These are phyloP conservation scores for Epicampocera succincta DNA, from an alignment of 2,888 invertebrate species.

Conservation along the genomic window DNA sequence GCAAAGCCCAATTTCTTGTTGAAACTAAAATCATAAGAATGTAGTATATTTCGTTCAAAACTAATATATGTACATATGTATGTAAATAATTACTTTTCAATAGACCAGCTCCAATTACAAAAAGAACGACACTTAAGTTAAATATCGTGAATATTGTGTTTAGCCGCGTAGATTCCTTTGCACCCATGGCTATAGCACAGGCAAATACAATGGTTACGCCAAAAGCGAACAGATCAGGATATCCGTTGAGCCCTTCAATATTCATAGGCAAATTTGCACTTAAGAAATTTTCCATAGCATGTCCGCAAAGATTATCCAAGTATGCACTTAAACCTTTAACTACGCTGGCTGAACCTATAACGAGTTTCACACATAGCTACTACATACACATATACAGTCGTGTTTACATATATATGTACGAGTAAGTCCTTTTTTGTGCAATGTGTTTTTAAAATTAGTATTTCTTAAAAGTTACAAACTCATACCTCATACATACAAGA, in stretches of 20 bases:
- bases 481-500: too few relatives aligned
- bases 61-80: too few relatives aligned
- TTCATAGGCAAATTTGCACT: slow-evolving; percentile 86
- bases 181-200: slow-evolving; percentile 89
- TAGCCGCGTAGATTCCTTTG: slow-evolving; percentile 92
- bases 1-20: slow-evolving; percentile 90
- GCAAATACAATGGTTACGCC: slow-evolving; percentile 87
- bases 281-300: slow-evolving; percentile 86
- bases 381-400: not conserved
- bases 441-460: too few relatives aligned
- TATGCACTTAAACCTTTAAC: slow-evolving; percentile 92
- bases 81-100: slow-evolving; percentile 86
- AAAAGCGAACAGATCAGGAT: slow-evolving; percentile 90
- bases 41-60: not conserved
- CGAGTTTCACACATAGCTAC: not conserved
- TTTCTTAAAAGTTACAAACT: too few relatives aligned
- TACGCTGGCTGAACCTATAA: slow-evolving; percentile 89
- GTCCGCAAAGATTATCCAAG: slow-evolving; percentile 86
- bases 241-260: slow-evolving; percentile 85
- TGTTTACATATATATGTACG: too few relatives aligned
- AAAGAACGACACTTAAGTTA: slow-evolving; percentile 90
- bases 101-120: slow-evolving; percentile 90
- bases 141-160: slow-evolving; percentile 93
- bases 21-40: slow-evolving; percentile 83
- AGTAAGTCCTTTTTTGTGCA: too few relatives aligned